These are phyloP conservation scores for Dryobota labecula DNA, from an alignment of 2,888 invertebrate species.

Conservation along the genomic window DNA sequence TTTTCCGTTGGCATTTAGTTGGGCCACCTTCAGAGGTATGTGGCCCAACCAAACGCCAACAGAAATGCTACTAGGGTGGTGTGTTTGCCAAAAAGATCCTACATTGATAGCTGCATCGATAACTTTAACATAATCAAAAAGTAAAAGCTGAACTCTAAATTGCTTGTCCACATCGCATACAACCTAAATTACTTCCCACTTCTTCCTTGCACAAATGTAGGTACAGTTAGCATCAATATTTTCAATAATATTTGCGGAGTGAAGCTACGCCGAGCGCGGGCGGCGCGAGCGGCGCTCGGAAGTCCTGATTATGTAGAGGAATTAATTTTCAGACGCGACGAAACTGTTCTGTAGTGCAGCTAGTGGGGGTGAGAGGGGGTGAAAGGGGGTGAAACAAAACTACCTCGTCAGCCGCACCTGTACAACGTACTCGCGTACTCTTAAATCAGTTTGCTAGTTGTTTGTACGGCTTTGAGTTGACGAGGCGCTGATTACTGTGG, in stretches of 20 bases:
- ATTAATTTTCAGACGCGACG: slow-evolving; percentile 90
- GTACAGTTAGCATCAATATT: slow-evolving; percentile 55
- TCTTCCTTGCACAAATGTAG: slow-evolving; percentile 34
- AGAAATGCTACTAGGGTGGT: too few species aligned
- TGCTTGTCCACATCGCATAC: slow-evolving; percentile 7
- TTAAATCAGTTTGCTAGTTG: slow-evolving; percentile 82
- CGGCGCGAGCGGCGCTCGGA: slow-evolving; percentile 76
- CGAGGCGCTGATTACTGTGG: slow-evolving; percentile 34
- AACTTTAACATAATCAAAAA: not conserved
- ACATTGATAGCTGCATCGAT: too few species aligned
- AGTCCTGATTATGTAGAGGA: slow-evolving; percentile 90
- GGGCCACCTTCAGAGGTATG: too few species aligned
- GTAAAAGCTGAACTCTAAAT: slow-evolving; percentile 11
- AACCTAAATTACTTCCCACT: slow-evolving; percentile 38
- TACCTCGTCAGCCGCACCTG: slow-evolving; percentile 86
- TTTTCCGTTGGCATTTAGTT: too few species aligned
- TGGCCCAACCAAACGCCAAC: too few species aligned
- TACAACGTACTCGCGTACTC: slow-evolving; percentile 76
- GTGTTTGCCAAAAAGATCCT: not conserved
- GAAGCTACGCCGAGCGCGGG: slow-evolving; percentile 79
- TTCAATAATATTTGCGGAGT: slow-evolving; percentile 69
- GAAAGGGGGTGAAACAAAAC: slow-evolving; percentile 80
- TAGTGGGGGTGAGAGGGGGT: slow-evolving; percentile 60
- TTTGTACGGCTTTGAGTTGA: slow-evolving; percentile 55
- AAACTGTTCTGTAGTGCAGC: slow-evolving; percentile 83